Conservation (phyloP, 2,113 vertebrate genomes). For the Lepus timidus region DNA sequence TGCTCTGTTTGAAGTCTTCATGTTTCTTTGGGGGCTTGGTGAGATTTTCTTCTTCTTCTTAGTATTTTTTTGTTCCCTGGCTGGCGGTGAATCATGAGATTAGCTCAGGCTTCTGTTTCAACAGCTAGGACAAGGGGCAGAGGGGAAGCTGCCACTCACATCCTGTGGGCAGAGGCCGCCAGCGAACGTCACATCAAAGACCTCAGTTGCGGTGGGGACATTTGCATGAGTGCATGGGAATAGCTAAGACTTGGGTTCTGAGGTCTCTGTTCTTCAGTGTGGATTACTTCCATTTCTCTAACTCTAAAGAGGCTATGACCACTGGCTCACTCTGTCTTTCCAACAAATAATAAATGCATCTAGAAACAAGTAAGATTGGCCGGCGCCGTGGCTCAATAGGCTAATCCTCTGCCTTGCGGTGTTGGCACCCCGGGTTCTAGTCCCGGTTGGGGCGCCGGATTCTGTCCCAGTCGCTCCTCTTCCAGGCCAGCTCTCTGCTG, state of each 20-base stretch:
- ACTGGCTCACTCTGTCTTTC: neutral
- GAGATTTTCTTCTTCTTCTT: too few relatives aligned
- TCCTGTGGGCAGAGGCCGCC: neutral
- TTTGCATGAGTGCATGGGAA: neutral
- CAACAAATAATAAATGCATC: too few relatives aligned
- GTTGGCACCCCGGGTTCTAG: too few relatives aligned
- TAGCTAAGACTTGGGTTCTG: neutral
- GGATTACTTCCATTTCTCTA: neutral
- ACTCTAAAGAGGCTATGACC: neutral
- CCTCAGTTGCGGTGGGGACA: neutral
- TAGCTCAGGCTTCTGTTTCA: neutral
- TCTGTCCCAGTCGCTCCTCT: too few relatives aligned
- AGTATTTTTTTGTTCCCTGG: neutral
- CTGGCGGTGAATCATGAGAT: neutral
- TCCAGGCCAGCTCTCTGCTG: too few relatives aligned
- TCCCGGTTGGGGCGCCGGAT: too few relatives aligned
- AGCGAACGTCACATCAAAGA: accelerated
- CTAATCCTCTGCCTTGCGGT: too few relatives aligned
- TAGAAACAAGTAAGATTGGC: too few relatives aligned
- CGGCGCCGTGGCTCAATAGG: too few relatives aligned
- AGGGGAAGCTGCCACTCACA: neutral
- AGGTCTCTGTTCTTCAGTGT: neutral
- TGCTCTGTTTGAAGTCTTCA: neutral
- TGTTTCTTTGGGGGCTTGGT: too few relatives aligned
- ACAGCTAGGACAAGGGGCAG: neutral